Conservation (phyloP, 2,797 vertebrate species). For the Catharus ustulatus region DNA sequence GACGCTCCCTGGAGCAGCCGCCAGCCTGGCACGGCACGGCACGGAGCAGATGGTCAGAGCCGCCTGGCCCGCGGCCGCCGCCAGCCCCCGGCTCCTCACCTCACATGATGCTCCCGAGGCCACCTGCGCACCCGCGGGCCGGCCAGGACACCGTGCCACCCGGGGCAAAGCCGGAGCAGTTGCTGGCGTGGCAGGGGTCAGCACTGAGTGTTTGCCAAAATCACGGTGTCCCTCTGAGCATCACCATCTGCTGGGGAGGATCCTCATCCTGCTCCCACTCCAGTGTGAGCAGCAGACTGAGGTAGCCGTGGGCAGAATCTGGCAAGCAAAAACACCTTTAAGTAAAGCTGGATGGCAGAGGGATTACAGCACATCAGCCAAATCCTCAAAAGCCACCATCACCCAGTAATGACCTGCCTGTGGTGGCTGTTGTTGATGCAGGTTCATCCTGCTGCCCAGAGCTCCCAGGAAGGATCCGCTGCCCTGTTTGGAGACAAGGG, state of each 20-base stretch:
- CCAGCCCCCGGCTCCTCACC: slow-evolving; percentile 42
- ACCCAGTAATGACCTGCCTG: too few species aligned
- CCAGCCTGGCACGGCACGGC: neutral
- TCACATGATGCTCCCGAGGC: slow-evolving; percentile 37
- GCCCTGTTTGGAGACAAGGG: neutral
- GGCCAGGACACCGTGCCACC: rapidly evolving
- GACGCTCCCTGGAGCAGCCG: slow-evolving; percentile 30
- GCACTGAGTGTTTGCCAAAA: neutral
- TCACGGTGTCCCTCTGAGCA: rapidly evolving
- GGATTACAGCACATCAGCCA: neutral
- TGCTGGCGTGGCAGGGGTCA: neutral
- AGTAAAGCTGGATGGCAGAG: neutral
- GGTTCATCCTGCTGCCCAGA: neutral
- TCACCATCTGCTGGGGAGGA: neutral
- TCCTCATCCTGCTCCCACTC: neutral
- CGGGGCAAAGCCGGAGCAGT: neutral
- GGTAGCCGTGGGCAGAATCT: neutral
- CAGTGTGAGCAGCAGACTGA: rapidly evolving
- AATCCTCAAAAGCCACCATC: neutral
- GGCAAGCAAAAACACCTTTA: rapidly evolving
- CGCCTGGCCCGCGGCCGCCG: slow-evolving; percentile 53
- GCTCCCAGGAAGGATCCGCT: neutral
- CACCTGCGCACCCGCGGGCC: slow-evolving; percentile 51
- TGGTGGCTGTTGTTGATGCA: neutral
- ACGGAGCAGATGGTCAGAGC: slow-evolving; percentile 70